phyloP scores from a whole-genome alignment of 2,888 invertebrate species.

The Hirtodrosophila confusa region DNA sequence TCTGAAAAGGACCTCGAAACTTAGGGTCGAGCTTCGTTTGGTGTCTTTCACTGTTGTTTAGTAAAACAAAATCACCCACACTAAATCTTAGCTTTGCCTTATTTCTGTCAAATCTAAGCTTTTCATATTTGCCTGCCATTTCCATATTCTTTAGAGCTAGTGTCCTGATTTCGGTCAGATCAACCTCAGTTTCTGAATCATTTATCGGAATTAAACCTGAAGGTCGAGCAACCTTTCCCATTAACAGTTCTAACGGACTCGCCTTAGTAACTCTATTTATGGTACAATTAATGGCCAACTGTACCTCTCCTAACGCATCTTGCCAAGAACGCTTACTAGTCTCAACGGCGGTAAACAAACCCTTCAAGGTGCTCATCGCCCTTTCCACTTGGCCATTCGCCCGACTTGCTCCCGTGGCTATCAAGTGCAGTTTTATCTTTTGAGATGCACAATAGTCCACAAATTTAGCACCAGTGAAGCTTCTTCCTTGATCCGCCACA shows the following conservation, averaged over 20 bases:
- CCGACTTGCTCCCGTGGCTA: conserved; percentile 12
- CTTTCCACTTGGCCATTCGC: conserved; percentile 6
- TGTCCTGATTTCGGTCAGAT: no score
- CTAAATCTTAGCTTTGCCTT: no score
- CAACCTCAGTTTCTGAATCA: no score
- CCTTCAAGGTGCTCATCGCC: conserved; percentile 3
- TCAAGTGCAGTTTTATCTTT: conserved; percentile 10
- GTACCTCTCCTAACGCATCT: not conserved
- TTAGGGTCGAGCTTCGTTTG: conserved; percentile 10
- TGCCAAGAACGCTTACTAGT: conserved; percentile 3
- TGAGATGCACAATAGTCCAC: conserved; percentile 5
- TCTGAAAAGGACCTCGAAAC: conserved; percentile 2
- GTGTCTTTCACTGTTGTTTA: conserved; percentile 3
- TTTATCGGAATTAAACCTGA: no score
- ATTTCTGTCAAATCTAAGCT: no score
- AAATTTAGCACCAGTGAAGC: conserved; percentile 6
- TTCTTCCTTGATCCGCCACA: conserved; percentile 32
- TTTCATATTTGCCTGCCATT: no score
- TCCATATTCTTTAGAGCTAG: no score
- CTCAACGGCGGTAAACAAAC: conserved; percentile 2
- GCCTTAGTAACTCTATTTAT: no score
- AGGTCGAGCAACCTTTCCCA: no score
- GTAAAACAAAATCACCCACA: conserved; percentile 4
- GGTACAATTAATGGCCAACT: no score
- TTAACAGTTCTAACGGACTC: no score